Evolutionary conservation across 2,113 vertebrate species (phyloP).

Genomic region (Poicephalus meyeri): DNA sequence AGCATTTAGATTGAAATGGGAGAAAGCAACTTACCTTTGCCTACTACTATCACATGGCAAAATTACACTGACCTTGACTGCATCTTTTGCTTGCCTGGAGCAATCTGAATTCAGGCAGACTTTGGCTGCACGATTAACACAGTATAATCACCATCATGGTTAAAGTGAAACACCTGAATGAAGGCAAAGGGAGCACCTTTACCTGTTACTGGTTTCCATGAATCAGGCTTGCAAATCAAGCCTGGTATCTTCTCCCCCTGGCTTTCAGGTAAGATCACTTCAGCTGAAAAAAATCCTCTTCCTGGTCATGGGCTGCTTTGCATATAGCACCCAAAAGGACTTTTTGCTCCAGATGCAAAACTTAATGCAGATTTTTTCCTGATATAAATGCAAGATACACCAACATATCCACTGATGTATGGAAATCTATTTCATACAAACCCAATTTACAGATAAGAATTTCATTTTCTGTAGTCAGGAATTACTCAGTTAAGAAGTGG

Average conservation of each 20-base stretch:
- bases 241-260: background rate
- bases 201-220: background rate
- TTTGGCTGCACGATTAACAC: background rate
- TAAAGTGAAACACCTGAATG: background rate
- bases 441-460: slow-evolving; percentile 52
- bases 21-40: slow-evolving; percentile 40
- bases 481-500: background rate
- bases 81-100: slow-evolving; percentile 16
- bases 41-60: background rate
- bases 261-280: background rate
- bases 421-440: slow-evolving; percentile 14
- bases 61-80: slow-evolving; percentile 11
- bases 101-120: background rate
- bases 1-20: slow-evolving; percentile 52
- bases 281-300: background rate
- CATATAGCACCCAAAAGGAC: background rate
- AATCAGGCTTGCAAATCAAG: background rate
- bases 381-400: slow-evolving; percentile 16
- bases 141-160: background rate
- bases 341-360: background rate
- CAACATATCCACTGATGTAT: background rate
- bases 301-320: background rate
- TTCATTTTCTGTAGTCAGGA: slow-evolving; percentile 50
- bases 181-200: background rate
- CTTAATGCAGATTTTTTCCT: background rate